These are phyloP conservation scores for Catharus ustulatus DNA, from an alignment of 2,797 vertebrate species.

Conservation along the genomic window DNA sequence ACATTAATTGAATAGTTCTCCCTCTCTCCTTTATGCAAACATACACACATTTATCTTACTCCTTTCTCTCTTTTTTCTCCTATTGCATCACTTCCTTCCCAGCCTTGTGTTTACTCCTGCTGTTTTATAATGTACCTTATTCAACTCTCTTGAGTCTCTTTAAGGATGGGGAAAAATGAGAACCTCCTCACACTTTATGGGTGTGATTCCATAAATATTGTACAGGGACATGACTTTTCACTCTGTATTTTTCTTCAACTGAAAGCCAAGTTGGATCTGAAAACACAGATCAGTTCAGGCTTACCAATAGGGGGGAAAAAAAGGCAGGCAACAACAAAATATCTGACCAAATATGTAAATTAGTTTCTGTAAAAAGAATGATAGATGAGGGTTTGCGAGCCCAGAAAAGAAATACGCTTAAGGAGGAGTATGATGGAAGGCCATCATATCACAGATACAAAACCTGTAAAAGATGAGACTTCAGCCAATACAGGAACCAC, in stretches of 20 bases:
- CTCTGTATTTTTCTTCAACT: not conserved
- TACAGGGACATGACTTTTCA: not conserved
- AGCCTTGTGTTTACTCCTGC: not conserved
- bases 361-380: not conserved
- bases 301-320: not conserved
- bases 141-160: not conserved
- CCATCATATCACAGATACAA: not conserved
- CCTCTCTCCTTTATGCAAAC: not conserved
- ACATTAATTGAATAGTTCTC: not conserved
- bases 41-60: not conserved
- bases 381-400: not conserved
- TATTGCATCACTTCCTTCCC: not conserved
- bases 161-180: not conserved
- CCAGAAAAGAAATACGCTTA: not conserved
- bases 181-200: not conserved
- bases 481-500: not conserved
- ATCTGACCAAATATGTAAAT: not conserved
- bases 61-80: not conserved
- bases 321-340: not conserved
- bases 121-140: conserved; percentile 3
- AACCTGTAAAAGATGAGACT: not conserved
- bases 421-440: not conserved
- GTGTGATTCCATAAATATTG: conserved; percentile 1
- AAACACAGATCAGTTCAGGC: not conserved
- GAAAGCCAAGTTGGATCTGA: not conserved